A percentile compares a stretch with the other conserved stretches of the same genome.
These are phyloP conservation scores for Drosophila nigritarsus DNA, from an alignment of 2,888 invertebrate species.

Conservation along the genomic window DNA sequence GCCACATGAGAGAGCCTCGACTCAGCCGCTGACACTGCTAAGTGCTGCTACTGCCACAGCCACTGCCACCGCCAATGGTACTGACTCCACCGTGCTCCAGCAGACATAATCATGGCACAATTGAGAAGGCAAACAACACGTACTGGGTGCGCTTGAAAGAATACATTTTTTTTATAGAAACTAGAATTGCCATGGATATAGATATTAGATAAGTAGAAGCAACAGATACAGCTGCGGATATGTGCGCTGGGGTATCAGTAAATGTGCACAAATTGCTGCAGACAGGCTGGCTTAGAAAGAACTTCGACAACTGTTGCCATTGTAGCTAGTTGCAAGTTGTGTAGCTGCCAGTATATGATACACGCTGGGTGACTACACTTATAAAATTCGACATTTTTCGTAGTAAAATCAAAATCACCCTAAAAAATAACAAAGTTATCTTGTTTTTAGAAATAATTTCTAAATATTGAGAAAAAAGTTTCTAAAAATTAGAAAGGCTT, in stretches of 20 bases:
- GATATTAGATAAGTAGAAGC: constrained; percentile 53
- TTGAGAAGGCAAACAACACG: constrained; percentile 76
- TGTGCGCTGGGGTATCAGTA: constrained; percentile 44
- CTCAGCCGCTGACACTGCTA: constrained; percentile 28
- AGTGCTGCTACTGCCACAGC: constrained; percentile 30
- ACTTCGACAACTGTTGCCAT: constrained; percentile 65
- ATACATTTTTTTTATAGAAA: constrained; percentile 13
- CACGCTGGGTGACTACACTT: constrained; percentile 1
- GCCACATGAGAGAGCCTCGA: constrained; percentile 30
- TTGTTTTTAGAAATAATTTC: neutral
- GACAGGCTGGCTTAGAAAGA: constrained; percentile 53
- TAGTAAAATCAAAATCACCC: neutral
- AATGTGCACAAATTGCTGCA: constrained; percentile 74
- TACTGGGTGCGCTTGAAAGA: constrained; percentile 46
- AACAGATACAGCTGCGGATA: constrained; percentile 58
- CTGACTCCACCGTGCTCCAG: constrained; percentile 11
- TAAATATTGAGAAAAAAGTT: neutral
- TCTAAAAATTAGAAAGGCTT: neutral
- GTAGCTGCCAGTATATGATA: constrained; percentile 1
- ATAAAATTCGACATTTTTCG: neutral
- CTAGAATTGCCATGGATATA: constrained; percentile 42
- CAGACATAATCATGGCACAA: constrained; percentile 68
- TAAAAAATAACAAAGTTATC: neutral
- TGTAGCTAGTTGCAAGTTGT: constrained; percentile 14
- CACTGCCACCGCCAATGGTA: neutral